phyloP scores from a whole-genome alignment of 2,113 vertebrate genomes.

The Trematocara zebra region DNA sequence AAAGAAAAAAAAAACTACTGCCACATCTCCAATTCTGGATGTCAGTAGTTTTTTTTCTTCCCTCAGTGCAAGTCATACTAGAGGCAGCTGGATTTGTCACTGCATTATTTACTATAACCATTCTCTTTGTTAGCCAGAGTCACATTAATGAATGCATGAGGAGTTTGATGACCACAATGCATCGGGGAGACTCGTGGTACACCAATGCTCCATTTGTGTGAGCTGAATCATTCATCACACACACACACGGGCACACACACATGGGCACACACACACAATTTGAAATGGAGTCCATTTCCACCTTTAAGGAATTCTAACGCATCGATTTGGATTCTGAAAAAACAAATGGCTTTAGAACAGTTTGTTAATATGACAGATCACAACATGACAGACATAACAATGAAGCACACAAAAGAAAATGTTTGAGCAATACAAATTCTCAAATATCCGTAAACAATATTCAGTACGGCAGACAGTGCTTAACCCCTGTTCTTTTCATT shows the following conservation, averaged over 20 bases:
- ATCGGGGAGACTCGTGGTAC: slow-evolving; percentile 45
- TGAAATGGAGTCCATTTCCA: background rate
- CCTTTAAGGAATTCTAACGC: background rate
- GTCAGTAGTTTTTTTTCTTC: background rate
- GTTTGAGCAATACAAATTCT: background rate
- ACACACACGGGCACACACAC: background rate
- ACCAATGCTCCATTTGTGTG: slow-evolving; percentile 62
- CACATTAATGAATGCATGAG: slow-evolving; percentile 67
- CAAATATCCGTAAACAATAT: background rate
- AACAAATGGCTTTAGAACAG: background rate
- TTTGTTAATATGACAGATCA: background rate
- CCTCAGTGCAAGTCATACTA: background rate
- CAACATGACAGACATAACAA: background rate
- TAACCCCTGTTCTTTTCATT: background rate
- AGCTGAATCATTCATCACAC: slow-evolving; percentile 57
- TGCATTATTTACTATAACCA: slow-evolving; percentile 62
- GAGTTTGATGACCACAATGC: slow-evolving; percentile 64
- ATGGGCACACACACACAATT: background rate
- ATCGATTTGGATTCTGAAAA: background rate
- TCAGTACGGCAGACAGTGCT: background rate
- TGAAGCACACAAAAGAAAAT: background rate
- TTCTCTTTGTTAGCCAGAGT: slow-evolving; percentile 55
- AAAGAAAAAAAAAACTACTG: slow-evolving; percentile 16
- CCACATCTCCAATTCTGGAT: slow-evolving; percentile 2
- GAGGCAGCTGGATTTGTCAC: slow-evolving; percentile 34